Evolutionary conservation across 2,888 invertebrate species (phyloP).

Genomic region (Bugula neritina): DNA sequence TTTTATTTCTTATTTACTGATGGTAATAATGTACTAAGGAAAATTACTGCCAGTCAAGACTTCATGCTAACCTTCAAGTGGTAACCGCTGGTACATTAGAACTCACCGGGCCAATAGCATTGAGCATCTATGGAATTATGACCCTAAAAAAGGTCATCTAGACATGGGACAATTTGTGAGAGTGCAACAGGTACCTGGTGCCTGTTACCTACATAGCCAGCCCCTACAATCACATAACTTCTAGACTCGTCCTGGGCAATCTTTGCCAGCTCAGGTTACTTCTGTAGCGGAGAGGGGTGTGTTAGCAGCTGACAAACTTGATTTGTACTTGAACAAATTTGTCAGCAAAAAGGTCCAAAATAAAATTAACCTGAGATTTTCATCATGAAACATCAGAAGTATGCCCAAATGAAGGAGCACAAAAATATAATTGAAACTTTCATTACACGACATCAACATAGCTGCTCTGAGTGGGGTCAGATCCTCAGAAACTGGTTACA

Average conservation of each 20-base stretch:
- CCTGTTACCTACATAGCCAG: too few relatives aligned
- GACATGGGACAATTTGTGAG: neutral
- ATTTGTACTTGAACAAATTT: neutral
- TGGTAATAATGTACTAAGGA: neutral
- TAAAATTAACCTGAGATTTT: neutral
- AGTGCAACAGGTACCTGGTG: too few relatives aligned
- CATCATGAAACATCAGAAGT: neutral
- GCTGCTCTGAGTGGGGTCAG: conserved; percentile 21
- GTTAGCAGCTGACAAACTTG: neutral
- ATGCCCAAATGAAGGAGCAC: neutral
- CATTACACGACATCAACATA: neutral
- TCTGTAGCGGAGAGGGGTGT: neutral
- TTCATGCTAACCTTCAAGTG: conserved; percentile 23
- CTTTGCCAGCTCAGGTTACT: neutral
- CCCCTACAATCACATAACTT: too few relatives aligned
- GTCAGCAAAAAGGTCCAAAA: too few relatives aligned
- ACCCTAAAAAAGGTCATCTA: neutral
- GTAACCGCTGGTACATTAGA: conserved; percentile 4
- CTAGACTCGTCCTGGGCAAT: neutral
- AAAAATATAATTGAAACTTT: neutral
- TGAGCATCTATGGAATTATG: neutral
- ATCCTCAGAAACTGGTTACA: neutral
- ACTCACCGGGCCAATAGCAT: conserved; percentile 14
- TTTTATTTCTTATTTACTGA: too few relatives aligned
- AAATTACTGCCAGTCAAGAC: conserved; percentile 6